These are phyloP conservation scores for Amazona ochrocephala DNA, from an alignment of 2,797 vertebrate genomes.

Conservation along the genomic window DNA sequence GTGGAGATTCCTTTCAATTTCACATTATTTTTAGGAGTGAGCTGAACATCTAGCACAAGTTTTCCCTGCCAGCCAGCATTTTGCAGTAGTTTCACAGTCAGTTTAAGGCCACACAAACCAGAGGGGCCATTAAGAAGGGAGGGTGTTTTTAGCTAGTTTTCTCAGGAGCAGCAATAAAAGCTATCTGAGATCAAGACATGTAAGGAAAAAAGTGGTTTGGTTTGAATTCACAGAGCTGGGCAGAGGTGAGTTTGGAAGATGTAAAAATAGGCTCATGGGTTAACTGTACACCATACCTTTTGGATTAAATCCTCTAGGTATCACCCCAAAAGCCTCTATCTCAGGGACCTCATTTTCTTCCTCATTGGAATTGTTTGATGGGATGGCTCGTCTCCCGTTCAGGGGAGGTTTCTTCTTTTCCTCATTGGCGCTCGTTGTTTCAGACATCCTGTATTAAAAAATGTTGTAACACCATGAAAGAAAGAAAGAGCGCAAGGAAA, in stretches of 20 bases:
- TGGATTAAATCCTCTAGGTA: constrained; percentile 83
- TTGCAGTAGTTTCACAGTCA: not conserved
- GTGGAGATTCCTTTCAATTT: not conserved
- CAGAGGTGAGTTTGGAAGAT: not conserved
- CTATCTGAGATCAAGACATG: not conserved
- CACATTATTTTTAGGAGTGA: not conserved
- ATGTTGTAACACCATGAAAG: not conserved
- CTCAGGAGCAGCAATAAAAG: not conserved
- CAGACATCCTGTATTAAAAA: constrained; percentile 69
- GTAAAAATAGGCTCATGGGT: not conserved
- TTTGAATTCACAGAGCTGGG: not conserved
- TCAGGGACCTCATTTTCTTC: constrained; percentile 82
- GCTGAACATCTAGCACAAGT: not conserved
- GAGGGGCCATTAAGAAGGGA: not conserved
- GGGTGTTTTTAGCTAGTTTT: not conserved
- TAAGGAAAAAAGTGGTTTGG: not conserved
- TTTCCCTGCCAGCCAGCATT: not conserved
- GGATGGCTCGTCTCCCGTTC: constrained; percentile 81
- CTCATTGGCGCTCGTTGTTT: constrained; percentile 28
- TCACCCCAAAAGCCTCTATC: constrained; percentile 79
- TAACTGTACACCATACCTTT: constrained; percentile 77
- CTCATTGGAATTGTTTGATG: constrained; percentile 83
- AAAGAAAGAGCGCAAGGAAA: not conserved
- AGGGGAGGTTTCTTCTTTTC: constrained; percentile 58
- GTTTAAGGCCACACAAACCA: not conserved